Evolutionary conservation across 92 coral and sea anemone genomes (phyloP), one percentile per base, ranked within the genome.

Genomic region (Porites rus): DNA sequence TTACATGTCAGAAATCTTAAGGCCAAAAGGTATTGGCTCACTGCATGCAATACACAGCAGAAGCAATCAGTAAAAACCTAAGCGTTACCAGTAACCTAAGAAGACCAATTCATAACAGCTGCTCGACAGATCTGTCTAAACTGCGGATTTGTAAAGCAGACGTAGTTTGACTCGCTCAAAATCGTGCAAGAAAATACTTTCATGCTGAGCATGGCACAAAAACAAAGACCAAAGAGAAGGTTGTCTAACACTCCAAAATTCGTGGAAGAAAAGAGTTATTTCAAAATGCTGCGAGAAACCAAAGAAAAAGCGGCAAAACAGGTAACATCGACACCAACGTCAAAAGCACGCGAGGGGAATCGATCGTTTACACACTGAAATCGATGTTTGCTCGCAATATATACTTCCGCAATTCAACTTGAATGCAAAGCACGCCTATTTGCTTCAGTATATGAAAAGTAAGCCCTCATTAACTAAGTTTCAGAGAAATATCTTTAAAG

Each of bases 301-400:
- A 85, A 85, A 59, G 82, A 85, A 54, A 85, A 85, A 7, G 88
- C 88, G 6, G 88, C 82, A 50, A 85, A 85, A 16, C 88, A 85
- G 88, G 88, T 85, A 38, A 38, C 46, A 38, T 38, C 46, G 46
- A 38, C 46, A 38, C 2, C 46, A 38, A 38, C 46, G 46, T 38
- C 5, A 38, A 38, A 38, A 38, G 4, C 5, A 38, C 46, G 46
- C 46, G 46, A 38, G 46, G 5, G 5, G 46, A 38, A 38, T 38
- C 46, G 46, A 38, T 38, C 46, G 46, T 38, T 38, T 38, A 38
- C 6, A 4, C 9, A 10, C 13, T 8, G 10, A 31, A 77, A 13
- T 24, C 46, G 21, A 64, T 63, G 56, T 62, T 38, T 16, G n/a
- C 19, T 22, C 8, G 74, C 25, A 24, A n/a, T 21, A 24, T 21